phyloP scores from a whole-genome alignment of 1,140 invertebrate species.

The Euschistus heros region DNA sequence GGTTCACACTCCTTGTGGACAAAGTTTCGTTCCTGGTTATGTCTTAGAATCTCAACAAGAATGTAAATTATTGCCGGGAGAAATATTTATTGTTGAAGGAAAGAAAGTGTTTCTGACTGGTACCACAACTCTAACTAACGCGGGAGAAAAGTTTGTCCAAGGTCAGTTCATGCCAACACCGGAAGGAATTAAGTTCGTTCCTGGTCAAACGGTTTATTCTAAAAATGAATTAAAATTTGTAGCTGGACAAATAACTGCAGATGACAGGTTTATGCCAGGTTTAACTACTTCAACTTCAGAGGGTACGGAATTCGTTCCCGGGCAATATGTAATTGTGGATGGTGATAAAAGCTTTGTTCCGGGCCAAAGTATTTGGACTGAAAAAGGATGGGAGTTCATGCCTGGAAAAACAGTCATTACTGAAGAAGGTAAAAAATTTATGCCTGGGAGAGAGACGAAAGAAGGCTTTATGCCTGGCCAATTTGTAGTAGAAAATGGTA shows the following conservation, averaged over 20 bases:
- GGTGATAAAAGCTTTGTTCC: slow-evolving; percentile 47
- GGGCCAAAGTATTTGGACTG: slow-evolving; percentile 44
- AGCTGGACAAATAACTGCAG: neutral
- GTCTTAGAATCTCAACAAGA: slow-evolving; percentile 56
- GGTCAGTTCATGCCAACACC: slow-evolving; percentile 38
- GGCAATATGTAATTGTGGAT: slow-evolving; percentile 52
- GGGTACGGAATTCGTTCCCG: slow-evolving; percentile 36
- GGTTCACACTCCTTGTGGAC: slow-evolving; percentile 52
- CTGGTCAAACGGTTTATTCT: slow-evolving; percentile 37
- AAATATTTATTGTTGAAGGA: slow-evolving; percentile 51
- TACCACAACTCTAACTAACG: slow-evolving; percentile 50
- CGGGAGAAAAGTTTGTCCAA: slow-evolving; percentile 54
- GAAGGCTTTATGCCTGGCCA: slow-evolving; percentile 59
- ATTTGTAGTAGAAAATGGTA: slow-evolving; percentile 37
- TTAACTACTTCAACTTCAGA: neutral
- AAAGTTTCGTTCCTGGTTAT: slow-evolving; percentile 60
- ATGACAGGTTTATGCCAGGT: neutral
- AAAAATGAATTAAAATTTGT: neutral
- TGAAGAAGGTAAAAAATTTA: slow-evolving; percentile 45
- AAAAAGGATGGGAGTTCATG: slow-evolving; percentile 40
- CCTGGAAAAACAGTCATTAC: slow-evolving; percentile 40
- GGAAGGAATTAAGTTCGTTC: slow-evolving; percentile 46
- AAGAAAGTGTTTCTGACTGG: slow-evolving; percentile 52
- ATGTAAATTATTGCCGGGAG: slow-evolving; percentile 52
- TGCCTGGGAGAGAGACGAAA: slow-evolving; percentile 43